These are phyloP conservation scores for Arrhopalites spinosus DNA, from an alignment of 2,888 invertebrate species.

Conservation along the genomic window DNA sequence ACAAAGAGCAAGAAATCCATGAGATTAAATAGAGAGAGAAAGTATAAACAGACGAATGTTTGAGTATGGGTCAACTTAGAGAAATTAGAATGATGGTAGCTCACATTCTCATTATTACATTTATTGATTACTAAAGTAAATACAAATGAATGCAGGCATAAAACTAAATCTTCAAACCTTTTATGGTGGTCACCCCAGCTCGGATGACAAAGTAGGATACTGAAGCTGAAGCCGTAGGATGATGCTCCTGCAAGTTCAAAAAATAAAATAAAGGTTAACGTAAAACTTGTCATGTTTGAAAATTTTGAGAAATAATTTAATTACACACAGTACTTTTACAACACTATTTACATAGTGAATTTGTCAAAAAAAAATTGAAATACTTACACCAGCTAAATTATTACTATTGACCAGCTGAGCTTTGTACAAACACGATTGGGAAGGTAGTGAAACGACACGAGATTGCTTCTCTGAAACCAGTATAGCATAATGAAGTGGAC, in stretches of 20 bases:
- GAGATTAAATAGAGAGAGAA: background rate
- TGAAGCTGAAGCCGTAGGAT: slow-evolving; percentile 7
- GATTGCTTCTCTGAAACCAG: slow-evolving; percentile 95
- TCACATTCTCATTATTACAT: too few relatives aligned
- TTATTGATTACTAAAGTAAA: slow-evolving; percentile 1
- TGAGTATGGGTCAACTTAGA: background rate
- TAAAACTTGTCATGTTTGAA: too few relatives aligned
- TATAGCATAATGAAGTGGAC: slow-evolving; percentile 90
- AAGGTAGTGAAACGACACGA: slow-evolving; percentile 89
- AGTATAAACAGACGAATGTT: background rate
- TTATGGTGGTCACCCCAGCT: slow-evolving; percentile 88
- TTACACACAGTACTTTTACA: too few relatives aligned
- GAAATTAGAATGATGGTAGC: background rate
- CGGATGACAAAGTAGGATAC: slow-evolving; percentile 76
- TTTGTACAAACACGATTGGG: slow-evolving; percentile 91
- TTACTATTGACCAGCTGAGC: slow-evolving; percentile 66
- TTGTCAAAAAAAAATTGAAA: slow-evolving; percentile 1
- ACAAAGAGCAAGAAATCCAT: slow-evolving; percentile 50
- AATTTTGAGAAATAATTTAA: too few relatives aligned
- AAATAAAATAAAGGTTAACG: too few relatives aligned
- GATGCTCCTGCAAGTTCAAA: background rate
- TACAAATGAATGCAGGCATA: background rate
- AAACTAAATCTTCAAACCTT: slow-evolving; percentile 67
- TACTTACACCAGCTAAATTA: slow-evolving; percentile 6
- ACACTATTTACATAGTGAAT: too few relatives aligned